Percentiles rank a stretch among this genome's conserved stretches.
Evolutionary conservation across 2,113 vertebrate genomes (phyloP).

Genomic region (Poecilia latipinna): DNA sequence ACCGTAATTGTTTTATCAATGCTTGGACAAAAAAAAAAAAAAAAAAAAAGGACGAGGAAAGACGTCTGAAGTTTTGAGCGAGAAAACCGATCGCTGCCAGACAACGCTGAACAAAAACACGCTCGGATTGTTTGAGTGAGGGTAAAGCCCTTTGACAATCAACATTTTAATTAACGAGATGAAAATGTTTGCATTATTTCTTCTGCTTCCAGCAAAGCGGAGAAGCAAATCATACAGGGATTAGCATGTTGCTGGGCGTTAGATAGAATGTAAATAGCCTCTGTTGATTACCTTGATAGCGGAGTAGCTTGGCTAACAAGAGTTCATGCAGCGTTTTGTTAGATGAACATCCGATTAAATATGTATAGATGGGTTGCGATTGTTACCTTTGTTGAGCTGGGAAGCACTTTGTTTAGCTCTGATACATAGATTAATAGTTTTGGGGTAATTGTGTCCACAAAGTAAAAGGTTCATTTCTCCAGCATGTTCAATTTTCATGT

Average conservation of each 20-base stretch:
- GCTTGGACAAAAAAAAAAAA: conserved; percentile 5
- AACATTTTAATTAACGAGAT: conserved; percentile 28
- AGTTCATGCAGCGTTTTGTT: conserved; percentile 9
- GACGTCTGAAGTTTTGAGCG: not conserved
- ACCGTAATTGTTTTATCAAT: conserved; percentile 27
- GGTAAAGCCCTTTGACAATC: conserved; percentile 41
- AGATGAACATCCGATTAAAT: not conserved
- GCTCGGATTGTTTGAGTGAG: not conserved
- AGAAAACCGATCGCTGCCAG: not conserved
- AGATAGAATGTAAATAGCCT: conserved; percentile 44
- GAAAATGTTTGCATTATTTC: conserved; percentile 55
- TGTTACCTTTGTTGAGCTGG: not conserved
- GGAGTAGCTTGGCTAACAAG: not conserved
- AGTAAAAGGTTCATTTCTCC: not conserved
- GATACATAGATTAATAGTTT: not conserved
- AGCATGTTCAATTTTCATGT: no score
- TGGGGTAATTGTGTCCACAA: not conserved
- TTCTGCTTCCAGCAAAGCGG: conserved; percentile 45
- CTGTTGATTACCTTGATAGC: conserved; percentile 8
- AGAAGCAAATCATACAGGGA: conserved; percentile 47
- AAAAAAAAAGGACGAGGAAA: not conserved
- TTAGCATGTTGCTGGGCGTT: conserved; percentile 29
- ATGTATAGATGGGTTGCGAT: not conserved
- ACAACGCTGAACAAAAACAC: not conserved
- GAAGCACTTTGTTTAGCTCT: not conserved